Base-by-base conservation (phyloP, 2,797 vertebrate genomes). In the Tympanoctomys barrerae region DNA sequence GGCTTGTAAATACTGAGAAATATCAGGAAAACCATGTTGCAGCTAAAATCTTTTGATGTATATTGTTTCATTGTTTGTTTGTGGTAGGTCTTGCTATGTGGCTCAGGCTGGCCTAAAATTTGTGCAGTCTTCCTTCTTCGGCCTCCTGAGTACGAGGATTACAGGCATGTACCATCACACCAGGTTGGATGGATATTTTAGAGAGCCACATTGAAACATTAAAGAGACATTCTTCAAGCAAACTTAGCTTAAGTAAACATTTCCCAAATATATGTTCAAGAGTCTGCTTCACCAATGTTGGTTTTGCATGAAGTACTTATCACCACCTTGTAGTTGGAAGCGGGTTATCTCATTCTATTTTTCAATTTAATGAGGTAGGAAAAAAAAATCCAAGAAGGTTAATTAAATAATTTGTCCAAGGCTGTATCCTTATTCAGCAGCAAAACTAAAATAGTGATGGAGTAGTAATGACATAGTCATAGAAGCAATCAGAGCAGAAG, bases 391-490 rank as follows among this genome's bases (percentile, higher is more conserved):
- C 22, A 28, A 22, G 18, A 0, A 33, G 36, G 19, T 33, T 6
- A 54, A 26, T n/a, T 6, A 61, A 49, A 26, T 21, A 5, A 57
- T 80, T n/a, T 57, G 4, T 66, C 46, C 19, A 28, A 82, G 54
- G 5, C 8, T 22, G 2, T 0, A 0, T 1, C 11, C 13, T 14
- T 12, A 14, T n/a, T 31, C 5, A 1, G n/a, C 2, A 57, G 79
- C 33, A 19, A 39, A 36, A 18, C 39, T 5, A 2, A 64, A 39
- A 9, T 0, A 5, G 36, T 11, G 12, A 14, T 6, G n/a, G 11
- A 8, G 22, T 11, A 12, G 54, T 5, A 0, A 33, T 4, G 2
- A 5, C 5, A 22, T 18, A 0, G 9, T 49, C 26, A 59, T 2
- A 26, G 59, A 26, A 49, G 14, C 6, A 10, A 10, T 0, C 5